phyloP scores from a whole-genome alignment of 2,797 vertebrate genomes.

The Xenopus petersii region DNA sequence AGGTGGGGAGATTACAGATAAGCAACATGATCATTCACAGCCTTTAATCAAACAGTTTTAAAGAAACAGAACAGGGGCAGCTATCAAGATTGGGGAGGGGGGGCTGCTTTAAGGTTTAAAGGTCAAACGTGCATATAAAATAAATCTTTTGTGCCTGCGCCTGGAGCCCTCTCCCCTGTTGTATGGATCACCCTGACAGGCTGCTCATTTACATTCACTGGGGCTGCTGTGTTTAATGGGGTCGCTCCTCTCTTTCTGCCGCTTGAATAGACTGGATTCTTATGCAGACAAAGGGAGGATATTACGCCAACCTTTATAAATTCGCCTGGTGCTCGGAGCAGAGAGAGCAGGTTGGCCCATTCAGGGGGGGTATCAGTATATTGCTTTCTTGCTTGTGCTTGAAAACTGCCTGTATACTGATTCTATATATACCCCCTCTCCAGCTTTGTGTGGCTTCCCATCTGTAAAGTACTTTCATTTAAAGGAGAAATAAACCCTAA shows the following conservation, averaged over 20 bases:
- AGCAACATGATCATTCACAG: conserved; percentile 33
- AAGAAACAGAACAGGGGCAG: conserved; percentile 1
- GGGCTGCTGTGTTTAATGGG: not conserved
- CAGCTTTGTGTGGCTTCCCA: no score
- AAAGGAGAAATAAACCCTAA: no score
- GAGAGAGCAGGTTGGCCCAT: no score
- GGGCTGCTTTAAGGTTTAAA: conserved; percentile 19
- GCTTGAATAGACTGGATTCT: not conserved
- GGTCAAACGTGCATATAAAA: conserved; percentile 25
- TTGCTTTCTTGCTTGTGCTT: no score
- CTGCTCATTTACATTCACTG: not conserved
- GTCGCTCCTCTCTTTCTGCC: not conserved
- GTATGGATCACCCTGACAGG: not conserved
- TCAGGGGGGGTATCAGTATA: no score
- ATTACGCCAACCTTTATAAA: not conserved
- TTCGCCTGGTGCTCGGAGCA: no score
- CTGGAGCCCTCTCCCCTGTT: conserved; percentile 13
- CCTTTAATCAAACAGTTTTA: conserved; percentile 33
- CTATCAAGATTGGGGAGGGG: not conserved
- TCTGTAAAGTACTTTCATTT: no score
- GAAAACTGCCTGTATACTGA: no score
- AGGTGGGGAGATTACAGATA: conserved; percentile 47
- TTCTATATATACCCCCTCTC: no score
- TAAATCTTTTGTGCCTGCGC: not conserved
- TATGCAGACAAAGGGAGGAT: not conserved